phyloP scores from a whole-genome alignment of 2,888 invertebrate species.

The Cryptus viduatorius region DNA sequence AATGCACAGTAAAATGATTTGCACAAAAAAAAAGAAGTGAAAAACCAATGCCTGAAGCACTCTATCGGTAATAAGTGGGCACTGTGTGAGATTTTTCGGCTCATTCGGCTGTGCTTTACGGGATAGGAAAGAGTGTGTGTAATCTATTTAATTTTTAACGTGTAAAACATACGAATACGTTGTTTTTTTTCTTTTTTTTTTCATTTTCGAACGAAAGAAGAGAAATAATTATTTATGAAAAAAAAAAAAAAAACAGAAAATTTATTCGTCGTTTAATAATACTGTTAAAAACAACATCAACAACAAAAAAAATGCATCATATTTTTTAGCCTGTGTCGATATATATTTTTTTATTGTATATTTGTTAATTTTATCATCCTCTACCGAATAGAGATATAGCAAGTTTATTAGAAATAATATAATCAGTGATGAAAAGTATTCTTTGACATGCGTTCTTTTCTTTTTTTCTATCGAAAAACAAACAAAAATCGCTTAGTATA shows the following conservation, averaged over 20 bases:
- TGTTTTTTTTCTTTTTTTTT: slow-evolving; percentile 53
- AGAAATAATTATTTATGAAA: slow-evolving; percentile 61
- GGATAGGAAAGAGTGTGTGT: slow-evolving; percentile 55
- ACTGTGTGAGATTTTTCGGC: slow-evolving; percentile 69
- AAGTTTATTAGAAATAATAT: slow-evolving; percentile 50
- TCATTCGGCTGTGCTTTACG: slow-evolving; percentile 73
- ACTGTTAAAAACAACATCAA: slow-evolving; percentile 10
- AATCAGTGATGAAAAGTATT: slow-evolving; percentile 56
- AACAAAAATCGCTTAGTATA: slow-evolving; percentile 48
- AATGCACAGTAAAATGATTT: slow-evolving; percentile 68
- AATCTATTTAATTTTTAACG: slow-evolving; percentile 62
- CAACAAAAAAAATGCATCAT: slow-evolving; percentile 38
- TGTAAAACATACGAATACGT: slow-evolving; percentile 50
- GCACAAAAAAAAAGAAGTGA: slow-evolving; percentile 60
- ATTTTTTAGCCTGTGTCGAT: slow-evolving; percentile 60
- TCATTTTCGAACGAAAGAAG: slow-evolving; percentile 31
- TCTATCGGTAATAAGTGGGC: slow-evolving; percentile 51
- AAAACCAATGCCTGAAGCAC: slow-evolving; percentile 53
- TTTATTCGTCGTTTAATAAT: slow-evolving; percentile 56
- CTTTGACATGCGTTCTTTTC: slow-evolving; percentile 42
- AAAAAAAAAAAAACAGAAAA: slow-evolving; percentile 16
- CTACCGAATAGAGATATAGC: slow-evolving; percentile 40
- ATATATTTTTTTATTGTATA: slow-evolving; percentile 55
- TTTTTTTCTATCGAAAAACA: slow-evolving; percentile 46
- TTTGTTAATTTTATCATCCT: slow-evolving; percentile 61